Conservation (phyloP, 2,113 vertebrate species). For the Melanerpes formicivorus region DNA sequence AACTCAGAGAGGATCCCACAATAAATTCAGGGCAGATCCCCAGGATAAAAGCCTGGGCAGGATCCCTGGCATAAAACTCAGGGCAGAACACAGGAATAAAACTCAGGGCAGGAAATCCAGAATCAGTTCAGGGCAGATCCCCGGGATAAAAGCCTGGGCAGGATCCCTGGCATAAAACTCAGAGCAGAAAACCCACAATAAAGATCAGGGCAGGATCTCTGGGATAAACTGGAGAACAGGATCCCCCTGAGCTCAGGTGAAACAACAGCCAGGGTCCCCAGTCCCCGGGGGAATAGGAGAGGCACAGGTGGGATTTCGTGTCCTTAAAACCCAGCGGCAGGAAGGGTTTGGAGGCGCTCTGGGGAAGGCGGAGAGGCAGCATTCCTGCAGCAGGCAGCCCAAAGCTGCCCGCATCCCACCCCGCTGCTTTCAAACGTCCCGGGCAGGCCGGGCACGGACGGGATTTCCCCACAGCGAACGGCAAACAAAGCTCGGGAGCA, state of each 20-base stretch:
- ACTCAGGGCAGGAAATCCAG: not conserved
- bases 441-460: rapidly evolving
- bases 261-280: not conserved
- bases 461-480: rapidly evolving
- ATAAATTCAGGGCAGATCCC: too few relatives aligned
- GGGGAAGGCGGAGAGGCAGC: not conserved
- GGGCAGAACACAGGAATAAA: too few relatives aligned
- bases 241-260: not conserved
- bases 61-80: not conserved
- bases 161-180: not conserved
- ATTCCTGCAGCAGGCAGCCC: not conserved
- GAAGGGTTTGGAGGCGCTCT: rapidly evolving
- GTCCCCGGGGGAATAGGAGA: rapidly evolving
- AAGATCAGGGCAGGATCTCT: not conserved
- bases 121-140: too few relatives aligned
- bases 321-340: rapidly evolving
- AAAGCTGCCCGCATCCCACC: not conserved
- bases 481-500: not conserved
- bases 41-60: too few relatives aligned
- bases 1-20: too few relatives aligned
- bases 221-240: too few relatives aligned
- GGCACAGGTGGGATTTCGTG: rapidly evolving
- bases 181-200: not conserved
- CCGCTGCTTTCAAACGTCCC: rapidly evolving
- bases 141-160: too few relatives aligned